Conservation (phyloP, 2,797 vertebrate genomes). For the Danionella dracula region DNA sequence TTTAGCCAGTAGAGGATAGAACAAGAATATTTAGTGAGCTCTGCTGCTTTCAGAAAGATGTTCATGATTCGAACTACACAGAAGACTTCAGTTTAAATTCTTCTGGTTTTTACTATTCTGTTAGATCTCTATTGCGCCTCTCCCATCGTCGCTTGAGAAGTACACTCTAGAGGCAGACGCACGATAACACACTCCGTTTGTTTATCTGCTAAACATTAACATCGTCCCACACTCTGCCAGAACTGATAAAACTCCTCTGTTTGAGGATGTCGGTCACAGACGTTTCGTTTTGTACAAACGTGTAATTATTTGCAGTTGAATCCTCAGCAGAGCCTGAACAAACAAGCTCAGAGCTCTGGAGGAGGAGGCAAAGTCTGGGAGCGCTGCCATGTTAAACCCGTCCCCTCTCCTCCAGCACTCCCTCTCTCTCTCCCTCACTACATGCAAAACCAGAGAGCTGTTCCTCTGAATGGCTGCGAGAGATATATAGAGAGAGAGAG, state of each 20-base stretch:
- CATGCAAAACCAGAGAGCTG: constrained; percentile 42
- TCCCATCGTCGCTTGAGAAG: background rate
- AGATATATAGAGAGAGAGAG: constrained; percentile 36
- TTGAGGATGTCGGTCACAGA: background rate
- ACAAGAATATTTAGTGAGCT: no score
- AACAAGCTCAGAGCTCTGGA: constrained; percentile 18
- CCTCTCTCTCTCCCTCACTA: constrained; percentile 17
- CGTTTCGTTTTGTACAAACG: background rate
- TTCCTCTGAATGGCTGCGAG: constrained; percentile 39
- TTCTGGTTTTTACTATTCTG: no score
- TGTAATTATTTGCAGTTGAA: constrained; percentile 27
- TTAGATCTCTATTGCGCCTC: background rate
- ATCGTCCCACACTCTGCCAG: background rate
- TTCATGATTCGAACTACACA: no score
- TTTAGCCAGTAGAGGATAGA: no score
- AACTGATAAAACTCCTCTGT: background rate
- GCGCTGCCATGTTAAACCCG: background rate
- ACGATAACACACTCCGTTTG: background rate
- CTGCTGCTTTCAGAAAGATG: no score
- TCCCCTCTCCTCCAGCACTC: constrained; percentile 28
- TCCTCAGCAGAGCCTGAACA: background rate
- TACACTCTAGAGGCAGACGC: no score
- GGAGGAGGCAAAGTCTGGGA: background rate
- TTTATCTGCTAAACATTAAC: background rate
- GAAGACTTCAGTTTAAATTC: no score